Percentiles rank a stretch among this genome's conserved stretches.
Evolutionary conservation across 2,888 invertebrate species (phyloP).

Genomic region (Azorinus chamasolen): DNA sequence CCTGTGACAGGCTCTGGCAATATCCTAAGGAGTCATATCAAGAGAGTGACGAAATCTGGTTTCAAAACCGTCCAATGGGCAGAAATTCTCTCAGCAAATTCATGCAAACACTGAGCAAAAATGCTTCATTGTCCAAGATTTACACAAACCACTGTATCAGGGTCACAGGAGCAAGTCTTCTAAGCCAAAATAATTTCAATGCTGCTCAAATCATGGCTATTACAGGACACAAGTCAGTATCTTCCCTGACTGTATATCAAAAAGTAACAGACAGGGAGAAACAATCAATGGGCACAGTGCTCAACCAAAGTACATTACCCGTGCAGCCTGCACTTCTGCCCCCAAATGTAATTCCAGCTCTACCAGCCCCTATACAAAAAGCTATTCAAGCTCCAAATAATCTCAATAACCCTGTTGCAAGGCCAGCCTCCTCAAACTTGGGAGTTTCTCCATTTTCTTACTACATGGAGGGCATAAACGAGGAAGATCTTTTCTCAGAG

Average conservation of each 20-base stretch:
- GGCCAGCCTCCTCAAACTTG: too few relatives aligned
- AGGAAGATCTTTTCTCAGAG: too few relatives aligned
- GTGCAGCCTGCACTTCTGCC: too few relatives aligned
- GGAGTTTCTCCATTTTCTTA: too few relatives aligned
- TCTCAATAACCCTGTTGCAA: too few relatives aligned
- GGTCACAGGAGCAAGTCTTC: slow-evolving; percentile 4
- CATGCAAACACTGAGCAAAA: slow-evolving; percentile 18
- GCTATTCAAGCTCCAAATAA: too few relatives aligned
- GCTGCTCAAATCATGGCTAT: slow-evolving; percentile 16
- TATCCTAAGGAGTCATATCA: slow-evolving; percentile 2
- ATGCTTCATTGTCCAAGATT: background rate
- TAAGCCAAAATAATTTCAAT: slow-evolving; percentile 9
- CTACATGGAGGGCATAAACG: too few relatives aligned
- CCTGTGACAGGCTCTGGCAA: slow-evolving; percentile 22
- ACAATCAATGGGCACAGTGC: too few relatives aligned
- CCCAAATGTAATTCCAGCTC: too few relatives aligned
- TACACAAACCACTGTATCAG: slow-evolving; percentile 26
- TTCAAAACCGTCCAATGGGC: slow-evolving; percentile 16
- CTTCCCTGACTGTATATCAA: slow-evolving; percentile 3
- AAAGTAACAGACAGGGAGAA: slow-evolving; percentile 1
- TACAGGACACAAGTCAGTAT: slow-evolving; percentile 11
- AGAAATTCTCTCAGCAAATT: slow-evolving; percentile 8
- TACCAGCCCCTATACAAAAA: too few relatives aligned
- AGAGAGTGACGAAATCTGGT: slow-evolving; percentile 8
- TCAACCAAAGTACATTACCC: too few relatives aligned